A percentile compares a stretch with the other conserved stretches of the same genome.
Conservation (phyloP, 2,888 invertebrate genomes). For the Portevinia maculata region DNA sequence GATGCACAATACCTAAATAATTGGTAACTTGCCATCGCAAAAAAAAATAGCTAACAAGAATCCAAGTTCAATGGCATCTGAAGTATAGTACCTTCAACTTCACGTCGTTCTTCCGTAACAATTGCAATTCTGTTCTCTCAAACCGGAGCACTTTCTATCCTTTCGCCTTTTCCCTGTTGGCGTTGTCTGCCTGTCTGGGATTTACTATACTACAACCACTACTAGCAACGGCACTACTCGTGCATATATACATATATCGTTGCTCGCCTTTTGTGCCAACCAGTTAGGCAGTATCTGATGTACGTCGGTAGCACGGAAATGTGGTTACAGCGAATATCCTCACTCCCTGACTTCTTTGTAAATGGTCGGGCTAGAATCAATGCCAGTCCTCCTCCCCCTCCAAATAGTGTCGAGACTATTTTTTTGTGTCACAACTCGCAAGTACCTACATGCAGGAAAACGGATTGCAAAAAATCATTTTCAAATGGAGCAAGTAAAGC, state of each 20-base stretch:
- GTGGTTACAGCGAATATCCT: constrained; percentile 26
- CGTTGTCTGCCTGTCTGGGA: constrained; percentile 13
- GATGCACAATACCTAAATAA: constrained; percentile 66
- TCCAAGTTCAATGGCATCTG: constrained; percentile 69
- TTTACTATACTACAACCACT: background rate
- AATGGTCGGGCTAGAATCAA: constrained; percentile 32
- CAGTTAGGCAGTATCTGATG: constrained; percentile 11
- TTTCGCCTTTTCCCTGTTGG: constrained; percentile 37
- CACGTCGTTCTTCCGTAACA: constrained; percentile 38
- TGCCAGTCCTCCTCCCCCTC: constrained; percentile 2
- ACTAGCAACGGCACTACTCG: constrained; percentile 1
- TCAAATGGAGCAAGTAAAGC: constrained; percentile 23
- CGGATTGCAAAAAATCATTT: constrained; percentile 4
- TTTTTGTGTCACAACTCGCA: too few species aligned
- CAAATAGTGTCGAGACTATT: background rate
- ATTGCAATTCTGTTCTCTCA: constrained; percentile 34
- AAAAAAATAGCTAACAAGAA: constrained; percentile 3
- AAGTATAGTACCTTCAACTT: constrained; percentile 48
- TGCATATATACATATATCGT: background rate
- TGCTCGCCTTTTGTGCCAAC: background rate
- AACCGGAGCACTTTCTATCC: constrained; percentile 60
- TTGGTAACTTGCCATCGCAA: constrained; percentile 54
- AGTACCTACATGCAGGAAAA: constrained; percentile 43
- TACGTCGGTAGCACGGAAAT: background rate
- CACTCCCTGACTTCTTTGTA: constrained; percentile 5